Conservation (phyloP, 2,113 vertebrate species). For the Salvelinus fontinalis region DNA sequence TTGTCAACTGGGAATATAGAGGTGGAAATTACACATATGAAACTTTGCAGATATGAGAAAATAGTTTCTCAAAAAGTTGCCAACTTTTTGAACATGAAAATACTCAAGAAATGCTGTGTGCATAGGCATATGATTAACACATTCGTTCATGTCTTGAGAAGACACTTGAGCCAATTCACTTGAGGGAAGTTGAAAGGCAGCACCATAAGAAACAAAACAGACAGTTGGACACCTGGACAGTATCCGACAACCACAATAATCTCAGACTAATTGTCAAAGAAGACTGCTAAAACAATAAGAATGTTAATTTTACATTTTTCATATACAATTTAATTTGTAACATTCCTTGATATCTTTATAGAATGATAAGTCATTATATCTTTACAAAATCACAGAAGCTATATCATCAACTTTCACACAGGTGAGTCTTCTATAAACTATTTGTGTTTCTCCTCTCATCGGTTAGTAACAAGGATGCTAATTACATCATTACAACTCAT, state of each 20-base stretch:
- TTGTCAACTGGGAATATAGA: slow-evolving; percentile 29
- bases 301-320: not conserved
- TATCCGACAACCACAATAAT: not conserved
- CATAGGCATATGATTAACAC: slow-evolving; percentile 7
- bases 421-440: not conserved
- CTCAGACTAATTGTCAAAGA: not conserved
- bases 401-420: not conserved
- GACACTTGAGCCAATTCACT: not conserved
- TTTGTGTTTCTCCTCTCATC: not conserved
- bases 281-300: not conserved
- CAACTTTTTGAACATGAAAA: slow-evolving; percentile 2
- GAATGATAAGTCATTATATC: no score
- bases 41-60: slow-evolving; percentile 24
- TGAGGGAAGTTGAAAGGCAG: not conserved
- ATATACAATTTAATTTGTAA: not conserved
- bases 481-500: not conserved
- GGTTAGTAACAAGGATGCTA: not conserved
- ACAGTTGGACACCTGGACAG: no score
- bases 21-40: slow-evolving; percentile 11
- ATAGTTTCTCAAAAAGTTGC: not conserved
- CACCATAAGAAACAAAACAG: not conserved
- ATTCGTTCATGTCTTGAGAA: not conserved
- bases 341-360: not conserved
- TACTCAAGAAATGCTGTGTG: slow-evolving; percentile 1
- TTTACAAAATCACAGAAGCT: not conserved